phyloP scores from a whole-genome alignment of 2,797 vertebrate genomes.

The Xiphophorus birchmanni region DNA sequence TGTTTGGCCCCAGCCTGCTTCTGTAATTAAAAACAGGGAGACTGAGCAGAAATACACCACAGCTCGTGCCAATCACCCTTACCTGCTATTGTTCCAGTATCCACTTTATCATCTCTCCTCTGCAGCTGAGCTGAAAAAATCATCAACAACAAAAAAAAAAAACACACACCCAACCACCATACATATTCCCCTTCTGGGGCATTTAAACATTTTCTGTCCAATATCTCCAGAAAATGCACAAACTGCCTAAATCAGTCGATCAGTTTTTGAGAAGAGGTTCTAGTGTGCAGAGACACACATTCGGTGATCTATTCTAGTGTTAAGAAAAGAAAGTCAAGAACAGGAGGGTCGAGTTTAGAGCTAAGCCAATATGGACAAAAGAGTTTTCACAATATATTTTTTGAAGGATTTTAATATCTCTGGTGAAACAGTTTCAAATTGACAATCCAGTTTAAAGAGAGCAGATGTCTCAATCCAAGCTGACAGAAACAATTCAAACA shows the following conservation, averaged over 20 bases:
- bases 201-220: not conserved
- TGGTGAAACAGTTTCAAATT: not conserved
- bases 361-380: not conserved
- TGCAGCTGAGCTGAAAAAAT: not conserved
- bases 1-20: not conserved
- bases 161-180: not conserved
- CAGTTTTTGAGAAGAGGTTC: not conserved
- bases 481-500: not conserved
- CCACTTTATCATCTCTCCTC: not conserved
- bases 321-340: not conserved
- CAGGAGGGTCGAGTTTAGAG: not conserved
- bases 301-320: not conserved
- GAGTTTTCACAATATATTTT: not conserved
- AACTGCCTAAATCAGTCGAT: not conserved
- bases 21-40: not conserved
- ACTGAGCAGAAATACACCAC: not conserved
- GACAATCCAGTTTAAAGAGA: not conserved
- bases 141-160: too few relatives aligned
- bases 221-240: not conserved
- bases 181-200: not conserved
- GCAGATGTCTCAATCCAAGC: not conserved
- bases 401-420: not conserved
- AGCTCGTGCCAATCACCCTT: not conserved
- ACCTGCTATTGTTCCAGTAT: not conserved
- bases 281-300: not conserved